These are phyloP conservation scores for Alaudala cheleensis DNA, from an alignment of 2,113 vertebrate genomes.

Conservation along the genomic window DNA sequence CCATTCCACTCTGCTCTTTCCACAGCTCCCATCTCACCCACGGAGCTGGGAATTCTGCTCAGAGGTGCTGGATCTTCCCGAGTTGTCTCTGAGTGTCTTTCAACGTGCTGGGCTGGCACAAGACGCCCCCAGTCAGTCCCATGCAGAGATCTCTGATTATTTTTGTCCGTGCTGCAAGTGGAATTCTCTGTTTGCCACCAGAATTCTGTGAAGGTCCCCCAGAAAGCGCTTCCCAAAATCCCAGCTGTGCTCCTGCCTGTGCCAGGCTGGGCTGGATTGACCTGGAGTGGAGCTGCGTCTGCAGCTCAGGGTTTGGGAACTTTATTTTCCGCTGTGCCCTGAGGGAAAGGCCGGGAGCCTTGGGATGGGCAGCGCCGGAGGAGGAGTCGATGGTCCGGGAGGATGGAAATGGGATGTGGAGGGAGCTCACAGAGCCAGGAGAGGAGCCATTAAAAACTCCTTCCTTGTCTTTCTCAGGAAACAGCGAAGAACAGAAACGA, in stretches of 20 bases:
- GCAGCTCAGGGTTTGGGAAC: too few species aligned
- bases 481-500: background rate
- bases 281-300: too few species aligned
- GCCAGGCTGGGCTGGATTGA: background rate
- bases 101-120: background rate
- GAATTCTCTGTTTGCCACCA: background rate
- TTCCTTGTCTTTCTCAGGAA: background rate
- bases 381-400: too few species aligned
- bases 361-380: too few species aligned
- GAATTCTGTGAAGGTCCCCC: background rate
- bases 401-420: too few species aligned
- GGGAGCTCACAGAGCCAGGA: too few species aligned
- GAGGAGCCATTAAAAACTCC: too few species aligned
- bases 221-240: background rate
- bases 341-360: too few species aligned
- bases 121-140: background rate
- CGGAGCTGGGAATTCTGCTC: background rate
- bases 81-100: fast-evolving
- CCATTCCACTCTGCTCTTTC: background rate
- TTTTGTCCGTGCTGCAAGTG: background rate
- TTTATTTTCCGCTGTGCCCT: too few species aligned
- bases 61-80: background rate
- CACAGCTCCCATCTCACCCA: fast-evolving
- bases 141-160: background rate
- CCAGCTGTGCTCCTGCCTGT: background rate